Conservation (phyloP, 2,797 vertebrate species). For the Otolemur crassicaudatus region DNA sequence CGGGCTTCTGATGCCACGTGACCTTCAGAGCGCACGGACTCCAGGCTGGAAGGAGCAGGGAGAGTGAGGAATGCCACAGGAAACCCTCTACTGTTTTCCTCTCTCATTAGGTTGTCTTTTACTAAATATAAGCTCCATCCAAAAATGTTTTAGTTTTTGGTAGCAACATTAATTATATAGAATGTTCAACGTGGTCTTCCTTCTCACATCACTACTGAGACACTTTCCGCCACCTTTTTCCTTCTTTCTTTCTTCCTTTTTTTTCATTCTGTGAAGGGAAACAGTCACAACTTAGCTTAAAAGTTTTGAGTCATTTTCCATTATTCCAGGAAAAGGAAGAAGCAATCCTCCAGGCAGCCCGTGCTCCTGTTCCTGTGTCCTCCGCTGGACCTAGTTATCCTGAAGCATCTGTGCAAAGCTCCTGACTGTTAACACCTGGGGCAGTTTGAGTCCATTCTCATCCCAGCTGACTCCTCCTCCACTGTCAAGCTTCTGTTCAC, state of each 20-base stretch:
- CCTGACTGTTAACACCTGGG: background rate
- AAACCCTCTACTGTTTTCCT: background rate
- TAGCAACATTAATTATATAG: background rate
- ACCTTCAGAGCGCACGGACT: background rate
- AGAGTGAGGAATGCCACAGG: background rate
- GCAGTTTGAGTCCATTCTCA: background rate
- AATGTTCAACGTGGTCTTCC: background rate
- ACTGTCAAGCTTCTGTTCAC: background rate
- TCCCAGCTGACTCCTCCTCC: background rate
- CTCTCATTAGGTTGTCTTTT: background rate
- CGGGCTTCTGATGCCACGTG: accelerated
- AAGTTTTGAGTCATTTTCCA: background rate
- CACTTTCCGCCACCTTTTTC: background rate
- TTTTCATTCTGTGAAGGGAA: background rate
- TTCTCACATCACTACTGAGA: background rate
- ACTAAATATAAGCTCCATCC: background rate
- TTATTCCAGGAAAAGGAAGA: background rate
- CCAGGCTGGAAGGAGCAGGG: background rate
- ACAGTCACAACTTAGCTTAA: background rate
- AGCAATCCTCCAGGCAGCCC: accelerated
- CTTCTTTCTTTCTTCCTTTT: background rate
- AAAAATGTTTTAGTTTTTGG: background rate
- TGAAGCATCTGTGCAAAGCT: background rate
- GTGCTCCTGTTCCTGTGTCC: accelerated
- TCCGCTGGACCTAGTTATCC: background rate